These are phyloP conservation scores for Tenthredo mesomela DNA, from an alignment of 2,888 invertebrate species.

Conservation along the genomic window DNA sequence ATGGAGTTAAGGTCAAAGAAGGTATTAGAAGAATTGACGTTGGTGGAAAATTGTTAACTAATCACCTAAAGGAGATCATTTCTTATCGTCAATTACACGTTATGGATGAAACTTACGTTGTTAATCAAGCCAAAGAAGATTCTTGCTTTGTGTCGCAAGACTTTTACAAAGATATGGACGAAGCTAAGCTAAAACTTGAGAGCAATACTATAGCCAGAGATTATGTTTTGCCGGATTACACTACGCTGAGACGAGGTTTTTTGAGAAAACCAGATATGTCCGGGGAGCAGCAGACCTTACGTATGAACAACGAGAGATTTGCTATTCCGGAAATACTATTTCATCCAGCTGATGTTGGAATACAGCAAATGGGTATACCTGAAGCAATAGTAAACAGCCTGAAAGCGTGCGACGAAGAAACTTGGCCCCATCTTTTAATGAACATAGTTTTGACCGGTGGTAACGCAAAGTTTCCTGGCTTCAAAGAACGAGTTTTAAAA, in stretches of 20 bases:
- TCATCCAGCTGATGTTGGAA: slow-evolving; percentile 96
- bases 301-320: slow-evolving; percentile 96
- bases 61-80: slow-evolving; percentile 97
- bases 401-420: slow-evolving; percentile 86
- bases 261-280: slow-evolving; percentile 77
- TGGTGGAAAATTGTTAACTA: slow-evolving; percentile 98
- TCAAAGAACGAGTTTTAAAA: slow-evolving; percentile 86
- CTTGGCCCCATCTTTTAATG: slow-evolving; percentile 88
- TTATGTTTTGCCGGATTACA: slow-evolving; percentile 98
- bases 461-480: slow-evolving; percentile 89
- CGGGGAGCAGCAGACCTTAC: slow-evolving; percentile 87
- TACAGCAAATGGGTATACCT: slow-evolving; percentile 94
- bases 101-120: slow-evolving; percentile 99
- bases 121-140: slow-evolving; percentile 99
- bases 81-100: slow-evolving; percentile 98
- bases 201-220: slow-evolving; percentile 89
- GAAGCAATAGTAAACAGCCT: slow-evolving; percentile 92
- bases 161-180: slow-evolving; percentile 89
- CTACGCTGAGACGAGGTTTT: slow-evolving; percentile 91
- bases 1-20: slow-evolving; percentile 82
- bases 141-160: slow-evolving; percentile 95
- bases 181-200: slow-evolving; percentile 81
- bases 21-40: slow-evolving; percentile 93
- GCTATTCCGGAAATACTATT: slow-evolving; percentile 97
- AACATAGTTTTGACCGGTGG: slow-evolving; percentile 94